Evolutionary conservation across 1,140 invertebrate genomes (phyloP), one percentile per base, ranked within the genome.

Genomic region (Diabrotica undecimpunctata): DNA sequence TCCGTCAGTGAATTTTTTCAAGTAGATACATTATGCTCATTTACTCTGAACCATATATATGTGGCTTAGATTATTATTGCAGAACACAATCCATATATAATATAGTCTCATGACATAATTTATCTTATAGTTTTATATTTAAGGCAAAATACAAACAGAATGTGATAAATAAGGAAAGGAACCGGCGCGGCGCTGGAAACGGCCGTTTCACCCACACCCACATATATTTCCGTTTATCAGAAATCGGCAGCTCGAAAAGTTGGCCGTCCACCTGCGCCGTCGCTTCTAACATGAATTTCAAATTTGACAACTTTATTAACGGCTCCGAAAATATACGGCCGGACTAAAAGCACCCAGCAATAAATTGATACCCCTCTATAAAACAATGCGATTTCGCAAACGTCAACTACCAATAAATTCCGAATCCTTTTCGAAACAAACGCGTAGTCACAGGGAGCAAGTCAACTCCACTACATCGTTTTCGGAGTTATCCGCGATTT

Each of bases 291-390:
- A 37, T 12, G 10, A 12, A 57, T 57, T 57, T 6, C 35, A 37
- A 57, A 57, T 57, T 57, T 57, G 55, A 57, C 55, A 57, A 57
- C 55, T 37, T 57, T 57, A 57, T 57, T 57, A 37, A 57, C 55
- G 53, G 53, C 38, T 11, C 36, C 14, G 12, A 60, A 39, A 38
- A 60, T 60, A 9, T 60, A 60, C 58, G 58, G 39, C 46, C 39
- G 11, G 58, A 60, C 39, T 60, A 60, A 60, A 51, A 60, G 58
- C 58, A 60, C 36, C 39, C 58, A 60, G 58, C 58, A 14, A 60
- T 60, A 60, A 60, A 60, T 60, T 60, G 39, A 60, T 60, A 60
- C 58, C n/a, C 58, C 58, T 46, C 58, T 60, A 60, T 60, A 60
- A 60, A 60, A 60, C 58, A 60, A 60, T 60, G 39, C 58, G 58